phyloP scores from a whole-genome alignment of 37 sponge, comb jelly and placozoan genomes.

The Chondrilla cf. caribensis region DNA sequence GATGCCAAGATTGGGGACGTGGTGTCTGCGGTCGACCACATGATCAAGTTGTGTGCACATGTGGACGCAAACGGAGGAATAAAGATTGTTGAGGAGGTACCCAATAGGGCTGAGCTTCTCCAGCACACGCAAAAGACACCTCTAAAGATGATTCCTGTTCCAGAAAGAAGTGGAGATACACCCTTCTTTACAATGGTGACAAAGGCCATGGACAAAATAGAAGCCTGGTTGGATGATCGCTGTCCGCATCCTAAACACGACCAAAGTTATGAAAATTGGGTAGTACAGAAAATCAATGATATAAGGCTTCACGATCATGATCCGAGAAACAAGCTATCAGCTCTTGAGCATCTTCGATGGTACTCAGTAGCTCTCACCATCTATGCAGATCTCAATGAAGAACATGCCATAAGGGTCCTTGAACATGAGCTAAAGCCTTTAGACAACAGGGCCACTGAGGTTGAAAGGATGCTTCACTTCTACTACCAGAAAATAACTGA shows the following conservation, averaged over 20 bases:
- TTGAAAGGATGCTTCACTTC: not conserved
- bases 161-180: not conserved
- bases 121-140: not conserved
- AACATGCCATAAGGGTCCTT: not conserved
- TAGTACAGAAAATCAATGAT: not conserved
- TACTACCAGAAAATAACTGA: not conserved
- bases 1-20: conserved; percentile 20
- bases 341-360: conserved; percentile 3
- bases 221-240: not conserved
- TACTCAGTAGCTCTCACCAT: conserved; percentile 16
- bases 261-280: conserved; percentile 24
- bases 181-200: not conserved
- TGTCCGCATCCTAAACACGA: not conserved
- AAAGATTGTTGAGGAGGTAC: conserved; percentile 17
- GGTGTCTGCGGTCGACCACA: conserved; percentile 35
- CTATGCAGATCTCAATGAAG: conserved; percentile 16
- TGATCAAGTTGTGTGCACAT: conserved; percentile 53
- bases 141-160: not conserved
- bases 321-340: not conserved
- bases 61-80: conserved; percentile 75
- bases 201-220: conserved; percentile 14
- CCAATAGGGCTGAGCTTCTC: not conserved
- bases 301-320: not conserved
- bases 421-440: conserved; percentile 7
- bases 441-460: not conserved